Base-by-base conservation (phyloP, 2,113 vertebrate genomes). In the Myocastor coypus region DNA sequence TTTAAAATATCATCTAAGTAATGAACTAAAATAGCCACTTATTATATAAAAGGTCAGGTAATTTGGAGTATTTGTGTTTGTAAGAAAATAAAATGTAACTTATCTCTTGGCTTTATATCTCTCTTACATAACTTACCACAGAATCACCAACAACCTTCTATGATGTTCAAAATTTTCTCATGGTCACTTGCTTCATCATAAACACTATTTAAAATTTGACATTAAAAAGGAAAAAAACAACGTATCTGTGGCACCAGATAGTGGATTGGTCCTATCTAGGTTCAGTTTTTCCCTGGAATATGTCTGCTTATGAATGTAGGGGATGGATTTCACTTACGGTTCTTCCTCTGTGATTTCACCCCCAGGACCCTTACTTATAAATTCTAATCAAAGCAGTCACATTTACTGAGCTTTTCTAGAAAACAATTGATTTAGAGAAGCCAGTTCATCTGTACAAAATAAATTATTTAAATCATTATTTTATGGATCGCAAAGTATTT, bases 31-130 rank as follows among this genome's bases (percentile, higher is more conserved):
- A 86, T 73, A 94, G 71, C 7, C 92, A 80, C 34, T 83, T 92
- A 91, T 78, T 84, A 66, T 59, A 82, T 16, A 59, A 92, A 95
- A 94, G 68, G 61, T 92, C 87, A 89, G 52, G 32, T 95, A 94
- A 78, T 83, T 57, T 93, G 55, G 55, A 94, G 87, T 40, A 91
- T 86, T 86, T 94, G 37, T 83, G n/a, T 89, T 94, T 94, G 24
- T 83, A 73, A 85, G 92, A 91, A 37, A 94, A 83, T 71, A 89
- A 84, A 93, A 3, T 71, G 20, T 57, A 88, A 68, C 17, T 95
- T 71, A 55, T 83, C 37, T 50, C 66, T 89, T 55, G 81, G 50
- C 14, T 88, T 88, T 75, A 68, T 32, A 80, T 94, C 57, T 92
- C 46, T 81, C 93, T 69, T 17, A 91, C 46, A 32, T 82, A 89